phyloP scores from a whole-genome alignment of 2,113 vertebrate genomes.

The Gymnocephalus cernua region DNA sequence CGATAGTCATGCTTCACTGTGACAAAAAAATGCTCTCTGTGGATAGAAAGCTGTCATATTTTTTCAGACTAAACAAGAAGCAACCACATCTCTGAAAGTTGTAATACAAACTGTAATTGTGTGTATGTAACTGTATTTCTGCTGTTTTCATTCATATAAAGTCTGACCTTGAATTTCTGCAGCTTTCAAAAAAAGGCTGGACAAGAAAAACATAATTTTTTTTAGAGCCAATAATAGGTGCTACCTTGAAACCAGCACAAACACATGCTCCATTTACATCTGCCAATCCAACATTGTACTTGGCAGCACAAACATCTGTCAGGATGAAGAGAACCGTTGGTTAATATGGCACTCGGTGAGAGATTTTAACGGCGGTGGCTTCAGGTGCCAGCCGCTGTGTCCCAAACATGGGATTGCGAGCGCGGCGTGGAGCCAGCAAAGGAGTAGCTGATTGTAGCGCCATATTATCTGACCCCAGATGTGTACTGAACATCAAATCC shows the following conservation, averaged over 20 bases:
- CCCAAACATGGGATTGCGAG: slow-evolving; percentile 55
- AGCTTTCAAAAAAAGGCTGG: neutral
- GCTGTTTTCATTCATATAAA: neutral
- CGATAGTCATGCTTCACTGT: slow-evolving; percentile 22
- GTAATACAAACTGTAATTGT: too few relatives aligned
- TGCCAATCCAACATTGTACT: slow-evolving; percentile 26
- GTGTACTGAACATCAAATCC: slow-evolving; percentile 85
- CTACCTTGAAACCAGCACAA: slow-evolving; percentile 2
- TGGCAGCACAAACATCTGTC: slow-evolving; percentile 58
- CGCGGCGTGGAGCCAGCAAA: slow-evolving; percentile 20
- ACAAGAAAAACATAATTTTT: neutral
- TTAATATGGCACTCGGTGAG: slow-evolving; percentile 56
- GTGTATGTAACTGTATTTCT: neutral
- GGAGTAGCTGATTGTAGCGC: slow-evolving; percentile 62
- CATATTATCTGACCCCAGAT: slow-evolving; percentile 85
- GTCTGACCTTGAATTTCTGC: slow-evolving; percentile 28
- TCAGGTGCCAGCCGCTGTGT: slow-evolving; percentile 32
- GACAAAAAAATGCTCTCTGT: neutral
- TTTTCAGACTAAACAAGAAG: slow-evolving; percentile 3
- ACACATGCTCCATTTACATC: slow-evolving; percentile 39
- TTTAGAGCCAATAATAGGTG: slow-evolving; percentile 14
- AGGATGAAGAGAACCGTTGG: slow-evolving; percentile 22
- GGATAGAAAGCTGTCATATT: slow-evolving; percentile 14
- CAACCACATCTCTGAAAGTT: neutral
- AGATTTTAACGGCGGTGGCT: slow-evolving; percentile 39